Base-by-base conservation (phyloP, 1,140 invertebrate species). In the Pseudoatta argentina region DNA sequence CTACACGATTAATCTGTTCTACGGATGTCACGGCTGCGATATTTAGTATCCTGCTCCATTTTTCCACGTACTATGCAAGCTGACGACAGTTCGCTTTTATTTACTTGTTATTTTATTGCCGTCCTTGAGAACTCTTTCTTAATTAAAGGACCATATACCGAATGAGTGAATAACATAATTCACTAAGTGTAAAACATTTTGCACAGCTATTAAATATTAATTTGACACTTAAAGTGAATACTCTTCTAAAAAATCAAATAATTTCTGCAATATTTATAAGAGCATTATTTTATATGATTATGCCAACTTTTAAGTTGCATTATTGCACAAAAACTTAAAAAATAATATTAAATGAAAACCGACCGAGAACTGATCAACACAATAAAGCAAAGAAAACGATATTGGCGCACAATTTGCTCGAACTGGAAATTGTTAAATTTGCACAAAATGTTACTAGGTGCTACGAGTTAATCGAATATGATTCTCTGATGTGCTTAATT, bases 1-100 rank as follows among this genome's bases (percentile, higher is more conserved):
- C 79, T 48, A 39, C 24, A 18, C 79, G 79, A 83, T 83, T 83
- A 83, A 83, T 83, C 79, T 83, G 55, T 83, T 83, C 55, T 83
- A 83, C 55, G 39, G 27, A 75, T 75, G 79, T 83, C 79, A 75
- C 69, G 39, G n/a, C 39, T 61, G 55, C 51, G 69, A 83, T 83
- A 83, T 83, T 83, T 83, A 82, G 73, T 82, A 75, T 83, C 79
- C n/a, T 34, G 69, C 69, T 61, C 55, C 69, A 75, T 83, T 73
- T 61, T 75, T 44, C 69, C 79, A 61, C 10, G 53, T 34, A 16
- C 78, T 57, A 71, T 59, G 24, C 79, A 73, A 24, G 53, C 39
- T 27, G 67, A 27, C 67, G 67, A 82, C 79, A 73, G 79, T 7
- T 48, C 69, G 79, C 48, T 81, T 81, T 71, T 71, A 71, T 24